Evolutionary conservation across 2,888 invertebrate species (phyloP), one percentile per base, ranked within the genome.

Genomic region (Graphium colonna): DNA sequence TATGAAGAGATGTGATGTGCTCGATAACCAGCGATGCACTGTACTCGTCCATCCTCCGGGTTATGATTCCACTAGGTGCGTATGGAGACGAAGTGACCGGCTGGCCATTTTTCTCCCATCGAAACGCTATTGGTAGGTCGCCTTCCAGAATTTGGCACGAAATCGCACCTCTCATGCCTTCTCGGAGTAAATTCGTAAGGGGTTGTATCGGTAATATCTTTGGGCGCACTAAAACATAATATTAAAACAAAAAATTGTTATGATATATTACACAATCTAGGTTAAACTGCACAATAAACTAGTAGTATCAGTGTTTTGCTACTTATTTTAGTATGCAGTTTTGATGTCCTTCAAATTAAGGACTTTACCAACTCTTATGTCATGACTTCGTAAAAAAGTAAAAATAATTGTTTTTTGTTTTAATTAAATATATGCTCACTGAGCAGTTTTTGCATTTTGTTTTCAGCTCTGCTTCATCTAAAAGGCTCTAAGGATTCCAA

Each of bases 131-230:
- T 44, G 98, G 98, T 67, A 96, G 92, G 88, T 98, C 97, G 16
- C 98, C 97, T 85, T 97, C 96, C 75, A 96, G 92, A 76, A 97
- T 95, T 86, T 96, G 95, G 79, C 97, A 97, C 63, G 96, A 94
- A 75, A 97, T 96, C 57, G 96, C 96, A 28, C 96, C 96, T 64
- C 97, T 91, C 93, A 96, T 95, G 53, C 96, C 96, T 86, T 96
- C 96, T 39, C 94, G 90, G 58, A 95, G 87, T 75, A 96, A 91
- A 77, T 95, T 94, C 56, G 95, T 95, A 91, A 95, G 92, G 38
- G 95, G 93, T 72, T 94, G 94, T 71, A 96, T 95, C 36, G 95
- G 95, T 82, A 95, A 91, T 68, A 96, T 95, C 91, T 95, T 95
- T 45, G 95, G 96, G 59, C 95, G 95, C 64, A 95, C 95, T 95